Evolutionary conservation across 2,888 invertebrate genomes (phyloP), one percentile per base, ranked within the genome.

Genomic region (Neoitamus cyanurus): DNA sequence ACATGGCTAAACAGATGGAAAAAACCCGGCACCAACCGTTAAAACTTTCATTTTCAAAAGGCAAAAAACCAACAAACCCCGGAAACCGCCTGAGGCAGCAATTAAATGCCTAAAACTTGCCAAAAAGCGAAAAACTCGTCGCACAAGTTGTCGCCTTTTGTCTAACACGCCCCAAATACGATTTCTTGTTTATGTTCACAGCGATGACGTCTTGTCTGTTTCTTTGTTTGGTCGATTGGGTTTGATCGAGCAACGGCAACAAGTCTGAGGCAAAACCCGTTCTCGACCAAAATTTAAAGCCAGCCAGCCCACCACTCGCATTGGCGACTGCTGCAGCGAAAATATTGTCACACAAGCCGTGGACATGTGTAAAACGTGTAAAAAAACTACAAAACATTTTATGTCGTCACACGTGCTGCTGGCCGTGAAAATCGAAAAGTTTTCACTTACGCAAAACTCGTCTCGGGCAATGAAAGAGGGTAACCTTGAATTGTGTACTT

Each of bases 1-100:
- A 58, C 58, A 20, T 58, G 58, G 58, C 58, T 58, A 58, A 58
- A 25, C 58, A 58, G 15, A 25, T 20, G 58, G 20, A 25, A 58
- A 58, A 58, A 58, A 58, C 20, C 3, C 9, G 58, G 9, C 58
- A 9, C 25, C 58, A 58, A 58, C 58, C 58, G 58, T 58, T 15
- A 58, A 58, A 58, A 58, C 58, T 58, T 58, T 58, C 58, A 58
- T 58, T 58, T 58, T 58, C 58, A 58, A 58, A 58, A 58, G 58
- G 58, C 58, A 58, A 58, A 20, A 58, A 58, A 58, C 20, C 9
- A n/a, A 58, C 25, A 25, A 58, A 15, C 20, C 58, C 15, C 58
- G 25, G 58, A 58, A 15, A 58, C 20, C 15, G 58, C 58, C 58
- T 20, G 58, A 6, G 58, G 58, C 20, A 20, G 58, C 58, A 58